Percentiles rank a stretch among this genome's conserved stretches.
Evolutionary conservation across 2,888 invertebrate species (phyloP).

Genomic region (Diarsia mendica): DNA sequence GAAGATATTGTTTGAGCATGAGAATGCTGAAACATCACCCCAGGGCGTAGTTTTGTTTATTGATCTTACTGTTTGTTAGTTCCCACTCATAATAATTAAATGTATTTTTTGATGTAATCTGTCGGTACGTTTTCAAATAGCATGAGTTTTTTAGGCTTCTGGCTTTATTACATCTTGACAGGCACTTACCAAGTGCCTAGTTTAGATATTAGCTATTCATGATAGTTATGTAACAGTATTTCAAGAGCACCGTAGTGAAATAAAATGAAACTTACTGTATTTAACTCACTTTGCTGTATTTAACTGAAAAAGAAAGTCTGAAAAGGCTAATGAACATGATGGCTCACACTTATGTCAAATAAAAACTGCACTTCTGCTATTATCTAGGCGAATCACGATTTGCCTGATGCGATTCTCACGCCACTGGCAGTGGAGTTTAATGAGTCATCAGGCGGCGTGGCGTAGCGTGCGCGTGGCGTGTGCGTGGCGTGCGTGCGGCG

Average conservation of each 20-base stretch:
- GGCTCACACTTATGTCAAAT: constrained; percentile 75
- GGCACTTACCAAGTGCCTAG: background rate
- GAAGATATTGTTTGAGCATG: constrained; percentile 32
- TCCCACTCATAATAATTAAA: background rate
- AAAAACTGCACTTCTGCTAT: constrained; percentile 74
- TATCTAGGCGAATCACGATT: constrained; percentile 77
- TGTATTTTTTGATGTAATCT: too few species aligned
- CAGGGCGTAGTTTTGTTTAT: background rate
- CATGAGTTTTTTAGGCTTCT: background rate
- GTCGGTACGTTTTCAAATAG: too few species aligned
- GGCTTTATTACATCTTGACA: background rate
- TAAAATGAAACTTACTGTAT: constrained; percentile 12
- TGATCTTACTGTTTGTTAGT: background rate
- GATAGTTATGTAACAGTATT: background rate
- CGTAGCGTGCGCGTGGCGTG: constrained; percentile 44
- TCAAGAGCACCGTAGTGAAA: constrained; percentile 2
- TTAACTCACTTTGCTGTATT: constrained; percentile 7
- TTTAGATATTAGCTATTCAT: background rate
- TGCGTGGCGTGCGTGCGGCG: constrained; percentile 43
- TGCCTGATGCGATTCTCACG: constrained; percentile 77
- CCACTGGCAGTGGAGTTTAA: constrained; percentile 62
- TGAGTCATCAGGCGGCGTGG: constrained; percentile 52
- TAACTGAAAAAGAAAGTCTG: constrained; percentile 74
- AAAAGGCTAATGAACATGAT: constrained; percentile 72
- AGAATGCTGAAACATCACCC: constrained; percentile 27